These are phyloP conservation scores for Crossaster papposus DNA, from an alignment of 53 echinoderm and acorn worm species.

Conservation along the genomic window DNA sequence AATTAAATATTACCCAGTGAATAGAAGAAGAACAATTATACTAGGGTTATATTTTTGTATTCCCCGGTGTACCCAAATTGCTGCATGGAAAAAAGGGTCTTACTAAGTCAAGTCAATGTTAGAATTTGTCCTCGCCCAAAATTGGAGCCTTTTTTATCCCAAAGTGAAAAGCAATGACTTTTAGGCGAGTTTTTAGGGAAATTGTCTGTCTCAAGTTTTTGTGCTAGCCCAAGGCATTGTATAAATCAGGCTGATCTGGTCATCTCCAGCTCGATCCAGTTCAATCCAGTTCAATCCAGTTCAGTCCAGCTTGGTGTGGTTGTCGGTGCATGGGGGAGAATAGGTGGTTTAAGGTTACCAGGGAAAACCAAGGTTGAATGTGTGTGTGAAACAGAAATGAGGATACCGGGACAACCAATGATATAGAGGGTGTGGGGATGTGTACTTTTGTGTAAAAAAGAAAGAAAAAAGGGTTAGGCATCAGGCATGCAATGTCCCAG, in stretches of 20 bases:
- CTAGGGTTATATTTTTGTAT: not conserved
- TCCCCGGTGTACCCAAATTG: conserved; percentile 43
- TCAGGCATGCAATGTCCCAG: not conserved
- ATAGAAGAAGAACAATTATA: not conserved
- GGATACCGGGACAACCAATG: conserved; percentile 30
- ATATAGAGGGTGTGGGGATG: not conserved
- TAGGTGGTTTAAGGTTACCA: conserved; percentile 20
- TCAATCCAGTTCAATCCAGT: conserved; percentile 47
- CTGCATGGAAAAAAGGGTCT: not conserved
- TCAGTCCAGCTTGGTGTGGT: conserved; percentile 1
- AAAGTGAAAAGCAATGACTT: not conserved
- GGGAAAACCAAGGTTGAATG: conserved; percentile 14
- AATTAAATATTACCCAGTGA: not conserved
- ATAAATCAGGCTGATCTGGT: conserved; percentile 1
- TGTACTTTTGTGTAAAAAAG: not conserved
- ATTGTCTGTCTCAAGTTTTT: not conserved
- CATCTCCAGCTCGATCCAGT: conserved; percentile 25
- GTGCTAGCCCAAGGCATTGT: not conserved
- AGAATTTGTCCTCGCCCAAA: not conserved
- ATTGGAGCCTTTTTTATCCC: not conserved
- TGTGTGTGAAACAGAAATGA: conserved; percentile 8
- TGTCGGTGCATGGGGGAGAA: conserved; percentile 12
- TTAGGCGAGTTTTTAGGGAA: conserved; percentile 9
- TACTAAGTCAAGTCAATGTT: too few species aligned
- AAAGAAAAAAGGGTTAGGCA: not conserved